Base-by-base conservation (phyloP, 2,113 vertebrate species). In the Pteruthius melanotis region DNA sequence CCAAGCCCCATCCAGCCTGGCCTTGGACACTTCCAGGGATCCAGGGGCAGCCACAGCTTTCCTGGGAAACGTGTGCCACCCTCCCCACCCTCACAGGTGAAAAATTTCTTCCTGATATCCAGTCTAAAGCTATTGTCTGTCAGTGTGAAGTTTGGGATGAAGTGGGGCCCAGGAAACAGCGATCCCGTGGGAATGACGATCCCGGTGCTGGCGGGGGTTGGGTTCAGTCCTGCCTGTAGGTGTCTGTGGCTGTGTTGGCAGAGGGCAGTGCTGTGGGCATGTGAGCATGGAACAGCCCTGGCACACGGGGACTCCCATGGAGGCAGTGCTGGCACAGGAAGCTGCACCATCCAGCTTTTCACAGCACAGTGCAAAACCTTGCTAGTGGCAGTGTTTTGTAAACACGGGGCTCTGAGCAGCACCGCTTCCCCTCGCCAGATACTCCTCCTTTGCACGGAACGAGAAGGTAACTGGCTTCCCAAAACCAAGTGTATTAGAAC, bases 81-180 rank as follows among this genome's bases (percentile, higher is more conserved):
- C 30, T 53, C 2, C 2, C 31, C 49, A 9, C 26, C 50, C 26
- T 45, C 1, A 0, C 27, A 54, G 40, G 39, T n/a, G 26, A 45
- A 4, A 1, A 20, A 10, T 66, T 20, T 2, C 18, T 23, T 15
- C 39, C n/a, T 2, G 0, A 3, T 8, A 15, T 2, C 22, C 57
- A 2, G 1, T 9, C 22, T 45, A 37, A 53, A 5, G 3, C 31
- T 21, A 1, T 6, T 53, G 5, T 11, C 8, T 27, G 40, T 39
- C 40, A 18, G 49, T 45, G 68, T 45, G 68, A 16, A 4, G 13
- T 31, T 31, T 7, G 0, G 4, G 31, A 28, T 15, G 54, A 57
- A 44, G 40, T 22, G 44, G n/a, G 54, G 10, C 50, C 24, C 12
- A 39, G 70, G 69, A 80, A 52, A 3, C n/a, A 86, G 5, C 37